phyloP scores from a whole-genome alignment of 2,797 vertebrate species.

The Luscinia luscinia region DNA sequence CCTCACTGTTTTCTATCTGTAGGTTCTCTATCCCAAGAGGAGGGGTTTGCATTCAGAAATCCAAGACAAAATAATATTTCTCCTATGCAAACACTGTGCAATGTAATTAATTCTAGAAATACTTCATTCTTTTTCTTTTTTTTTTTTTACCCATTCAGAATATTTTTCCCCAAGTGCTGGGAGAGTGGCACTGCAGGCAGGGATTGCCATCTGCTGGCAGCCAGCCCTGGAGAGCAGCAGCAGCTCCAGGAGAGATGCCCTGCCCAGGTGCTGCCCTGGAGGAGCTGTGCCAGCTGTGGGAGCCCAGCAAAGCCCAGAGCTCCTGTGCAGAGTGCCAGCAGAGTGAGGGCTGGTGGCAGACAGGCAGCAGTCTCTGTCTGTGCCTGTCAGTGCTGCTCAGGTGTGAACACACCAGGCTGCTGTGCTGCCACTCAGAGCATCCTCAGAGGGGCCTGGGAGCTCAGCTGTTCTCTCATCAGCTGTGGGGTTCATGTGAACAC shows the following conservation, averaged over 20 bases:
- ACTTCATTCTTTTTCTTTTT: accelerated
- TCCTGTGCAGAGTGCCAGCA: not conserved
- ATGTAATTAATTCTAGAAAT: not conserved
- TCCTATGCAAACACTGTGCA: not conserved
- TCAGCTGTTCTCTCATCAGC: accelerated
- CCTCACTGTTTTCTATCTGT: not conserved
- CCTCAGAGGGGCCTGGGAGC: not conserved
- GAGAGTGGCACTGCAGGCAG: not conserved
- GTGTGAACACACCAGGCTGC: too few species aligned
- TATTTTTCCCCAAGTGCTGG: accelerated
- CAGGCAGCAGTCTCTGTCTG: too few species aligned
- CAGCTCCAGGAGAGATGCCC: not conserved
- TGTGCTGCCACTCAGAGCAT: not conserved
- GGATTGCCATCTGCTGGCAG: conserved; percentile 60
- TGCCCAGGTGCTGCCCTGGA: not conserved
- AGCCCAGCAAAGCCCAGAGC: accelerated
- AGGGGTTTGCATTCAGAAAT: not conserved
- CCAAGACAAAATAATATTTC: not conserved
- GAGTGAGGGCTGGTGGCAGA: too few species aligned
- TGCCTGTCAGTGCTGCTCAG: too few species aligned
- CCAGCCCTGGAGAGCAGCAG: not conserved
- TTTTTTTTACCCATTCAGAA: not conserved
- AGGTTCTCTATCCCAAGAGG: not conserved
- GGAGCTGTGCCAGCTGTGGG: not conserved
- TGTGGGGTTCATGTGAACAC: not conserved